Conservation (phyloP, 1,140 invertebrate species). For the Drosophila dunni region DNA sequence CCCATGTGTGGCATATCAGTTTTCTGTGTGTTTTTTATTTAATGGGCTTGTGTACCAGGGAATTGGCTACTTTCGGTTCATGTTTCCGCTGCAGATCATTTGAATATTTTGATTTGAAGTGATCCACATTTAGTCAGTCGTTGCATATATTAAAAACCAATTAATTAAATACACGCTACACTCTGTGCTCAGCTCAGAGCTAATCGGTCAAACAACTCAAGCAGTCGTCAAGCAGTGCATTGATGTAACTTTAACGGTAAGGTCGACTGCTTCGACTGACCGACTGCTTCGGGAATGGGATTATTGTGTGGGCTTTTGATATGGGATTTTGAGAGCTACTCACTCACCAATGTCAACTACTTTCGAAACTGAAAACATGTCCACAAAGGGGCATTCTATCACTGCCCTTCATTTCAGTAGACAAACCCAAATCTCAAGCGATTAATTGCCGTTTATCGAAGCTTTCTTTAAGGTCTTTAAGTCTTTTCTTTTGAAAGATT, state of each 20-base stretch:
- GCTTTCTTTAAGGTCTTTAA: conserved; percentile 16
- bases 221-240: conserved; percentile 7
- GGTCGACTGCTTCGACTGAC: conserved; percentile 8
- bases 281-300: conserved; percentile 14
- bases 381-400: conserved; percentile 39
- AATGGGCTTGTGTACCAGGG: conserved; percentile 10
- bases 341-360: conserved; percentile 71
- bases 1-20: conserved; percentile 21
- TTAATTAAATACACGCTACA: conserved; percentile 56
- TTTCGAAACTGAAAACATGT: conserved; percentile 51
- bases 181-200: neutral
- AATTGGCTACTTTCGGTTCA: conserved; percentile 29
- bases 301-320: conserved; percentile 48
- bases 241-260: conserved; percentile 45
- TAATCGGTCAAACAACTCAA: conserved; percentile 3
- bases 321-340: conserved; percentile 11
- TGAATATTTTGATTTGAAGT: conserved; percentile 57
- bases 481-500: conserved; percentile 24
- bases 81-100: conserved; percentile 36
- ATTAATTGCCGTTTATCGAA: conserved; percentile 21
- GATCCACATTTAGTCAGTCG: conserved; percentile 57
- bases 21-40: conserved; percentile 13
- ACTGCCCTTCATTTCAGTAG: conserved; percentile 49
- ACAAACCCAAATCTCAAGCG: conserved; percentile 11
- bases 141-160: conserved; percentile 46